A percentile compares a stretch with the other conserved stretches of the same genome.
Conservation (phyloP, 1,140 invertebrate species). For the Lordiphosa clarofinis region DNA sequence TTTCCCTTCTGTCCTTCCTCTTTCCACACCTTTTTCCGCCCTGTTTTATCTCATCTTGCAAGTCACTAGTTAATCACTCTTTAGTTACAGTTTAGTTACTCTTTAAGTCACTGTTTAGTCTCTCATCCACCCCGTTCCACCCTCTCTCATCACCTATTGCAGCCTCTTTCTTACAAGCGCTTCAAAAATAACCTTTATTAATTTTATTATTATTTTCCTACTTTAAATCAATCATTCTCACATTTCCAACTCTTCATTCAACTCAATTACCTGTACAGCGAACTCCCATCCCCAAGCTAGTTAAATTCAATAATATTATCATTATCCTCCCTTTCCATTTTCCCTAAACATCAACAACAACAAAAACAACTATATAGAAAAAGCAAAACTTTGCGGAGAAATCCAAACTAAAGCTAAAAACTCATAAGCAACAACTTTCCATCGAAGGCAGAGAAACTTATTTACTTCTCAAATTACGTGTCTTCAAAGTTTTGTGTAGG, state of each 20-base stretch:
- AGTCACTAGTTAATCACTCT: no score
- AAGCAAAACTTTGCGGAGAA: background rate
- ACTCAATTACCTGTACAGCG: slow-evolving; percentile 1
- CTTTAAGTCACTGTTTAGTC: no score
- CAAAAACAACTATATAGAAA: background rate
- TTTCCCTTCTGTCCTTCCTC: no score
- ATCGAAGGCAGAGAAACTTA: slow-evolving; percentile 36
- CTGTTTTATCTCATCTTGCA: no score
- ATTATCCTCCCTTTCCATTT: slow-evolving; percentile 3
- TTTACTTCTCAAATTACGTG: slow-evolving; percentile 55
- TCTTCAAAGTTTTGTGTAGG: slow-evolving; percentile 33
- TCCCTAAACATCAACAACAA: background rate
- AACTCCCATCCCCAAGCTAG: background rate
- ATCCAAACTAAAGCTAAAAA: slow-evolving; percentile 1
- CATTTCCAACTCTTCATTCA: background rate
- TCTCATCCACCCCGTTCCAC: no score
- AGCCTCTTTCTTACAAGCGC: no score
- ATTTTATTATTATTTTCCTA: no score
- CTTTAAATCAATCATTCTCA: background rate
- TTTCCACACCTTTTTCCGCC: no score
- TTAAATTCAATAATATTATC: slow-evolving; percentile 9
- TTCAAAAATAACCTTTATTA: no score
- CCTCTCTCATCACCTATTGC: no score
- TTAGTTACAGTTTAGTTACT: no score
- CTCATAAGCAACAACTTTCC: slow-evolving; percentile 26